Percentiles rank a stretch among this genome's conserved stretches.
Conservation (phyloP, 2,113 vertebrate species). For the Phalacrocorax aristotelis region DNA sequence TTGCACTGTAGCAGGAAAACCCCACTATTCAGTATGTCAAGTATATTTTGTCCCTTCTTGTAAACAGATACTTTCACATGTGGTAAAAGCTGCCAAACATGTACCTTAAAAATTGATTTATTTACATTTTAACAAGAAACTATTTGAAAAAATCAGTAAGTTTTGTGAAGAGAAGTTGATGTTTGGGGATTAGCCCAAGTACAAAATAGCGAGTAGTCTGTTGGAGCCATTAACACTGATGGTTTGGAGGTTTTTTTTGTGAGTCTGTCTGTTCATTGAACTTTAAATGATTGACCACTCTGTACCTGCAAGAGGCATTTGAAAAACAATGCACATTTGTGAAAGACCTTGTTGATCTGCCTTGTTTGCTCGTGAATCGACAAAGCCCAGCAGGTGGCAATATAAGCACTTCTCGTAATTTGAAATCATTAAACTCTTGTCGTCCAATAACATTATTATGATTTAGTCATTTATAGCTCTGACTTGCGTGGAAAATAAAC, state of each 20-base stretch:
- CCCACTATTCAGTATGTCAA: neutral
- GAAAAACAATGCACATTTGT: neutral
- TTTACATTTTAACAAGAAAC: constrained; percentile 21
- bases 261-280: neutral
- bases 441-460: neutral
- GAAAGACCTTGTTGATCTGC: neutral
- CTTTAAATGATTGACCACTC: neutral
- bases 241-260: neutral
- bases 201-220: neutral
- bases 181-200: neutral
- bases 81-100: neutral
- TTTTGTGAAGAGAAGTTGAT: neutral
- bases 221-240: neutral
- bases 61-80: neutral
- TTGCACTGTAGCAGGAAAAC: neutral
- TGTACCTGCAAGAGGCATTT: neutral
- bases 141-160: neutral
- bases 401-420: constrained; percentile 56
- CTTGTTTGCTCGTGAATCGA: neutral
- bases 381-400: constrained; percentile 73
- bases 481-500: constrained; percentile 19
- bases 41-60: neutral
- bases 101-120: constrained; percentile 21
- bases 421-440: neutral
- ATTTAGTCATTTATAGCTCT: neutral